Conservation (phyloP, 2,113 vertebrate species). For the Dipodomys ordii region DNA sequence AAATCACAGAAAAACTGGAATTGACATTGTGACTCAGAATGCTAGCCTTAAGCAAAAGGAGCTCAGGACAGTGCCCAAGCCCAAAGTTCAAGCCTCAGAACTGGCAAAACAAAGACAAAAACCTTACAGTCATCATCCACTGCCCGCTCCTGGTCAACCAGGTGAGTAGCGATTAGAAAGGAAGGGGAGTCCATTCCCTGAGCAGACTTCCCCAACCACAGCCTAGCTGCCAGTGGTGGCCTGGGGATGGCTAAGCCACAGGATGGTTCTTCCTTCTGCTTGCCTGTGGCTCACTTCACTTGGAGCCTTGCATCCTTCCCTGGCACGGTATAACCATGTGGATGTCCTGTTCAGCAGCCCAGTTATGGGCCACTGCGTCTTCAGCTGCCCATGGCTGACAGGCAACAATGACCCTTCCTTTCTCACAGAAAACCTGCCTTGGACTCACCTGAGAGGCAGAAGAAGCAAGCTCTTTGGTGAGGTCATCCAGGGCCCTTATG, state of each 20-base stretch:
- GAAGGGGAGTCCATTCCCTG: too few relatives aligned
- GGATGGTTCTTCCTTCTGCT: background rate
- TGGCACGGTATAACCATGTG: background rate
- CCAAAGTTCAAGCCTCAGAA: too few relatives aligned
- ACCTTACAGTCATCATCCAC: background rate
- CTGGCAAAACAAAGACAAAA: background rate
- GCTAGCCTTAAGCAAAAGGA: too few relatives aligned
- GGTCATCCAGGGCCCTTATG: constrained; percentile 87
- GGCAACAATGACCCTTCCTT: background rate
- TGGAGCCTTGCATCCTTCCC: background rate
- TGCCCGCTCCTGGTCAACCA: background rate
- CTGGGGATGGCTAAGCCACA: rapidly evolving
- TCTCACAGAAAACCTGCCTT: background rate
- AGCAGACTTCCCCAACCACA: background rate
- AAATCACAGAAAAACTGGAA: too few relatives aligned
- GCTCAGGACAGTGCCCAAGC: too few relatives aligned
- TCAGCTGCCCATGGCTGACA: background rate
- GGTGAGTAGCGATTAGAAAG: background rate
- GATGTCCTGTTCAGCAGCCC: background rate
- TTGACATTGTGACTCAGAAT: too few relatives aligned
- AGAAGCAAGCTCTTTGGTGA: constrained; percentile 89
- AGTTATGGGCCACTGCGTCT: background rate
- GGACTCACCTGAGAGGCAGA: constrained; percentile 81
- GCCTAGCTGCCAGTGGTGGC: background rate
- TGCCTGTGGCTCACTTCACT: too few relatives aligned